Conservation (phyloP, 1,140 invertebrate genomes). For the Ostrea edulis region DNA sequence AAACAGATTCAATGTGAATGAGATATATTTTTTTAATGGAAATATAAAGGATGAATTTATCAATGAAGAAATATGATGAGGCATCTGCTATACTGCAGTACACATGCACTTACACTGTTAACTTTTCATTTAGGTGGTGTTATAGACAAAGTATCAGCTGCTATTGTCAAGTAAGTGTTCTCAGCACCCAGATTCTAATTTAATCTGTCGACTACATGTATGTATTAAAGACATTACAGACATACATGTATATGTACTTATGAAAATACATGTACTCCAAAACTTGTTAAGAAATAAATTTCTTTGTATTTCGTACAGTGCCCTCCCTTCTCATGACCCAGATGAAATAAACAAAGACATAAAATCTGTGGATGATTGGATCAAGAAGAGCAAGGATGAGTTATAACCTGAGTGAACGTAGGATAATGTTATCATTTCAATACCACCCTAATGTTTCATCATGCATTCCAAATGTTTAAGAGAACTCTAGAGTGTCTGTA, state of each 20-base stretch:
- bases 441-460: background rate
- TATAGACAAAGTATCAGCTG: conserved; percentile 70
- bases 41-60: no score
- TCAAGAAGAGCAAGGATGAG: conserved; percentile 67
- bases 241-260: background rate
- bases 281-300: background rate
- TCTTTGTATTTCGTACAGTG: conserved; percentile 58
- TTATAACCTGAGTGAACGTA: conserved; percentile 16
- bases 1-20: no score
- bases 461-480: background rate
- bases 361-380: conserved; percentile 66
- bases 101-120: background rate
- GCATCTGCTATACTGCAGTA: no score
- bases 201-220: background rate
- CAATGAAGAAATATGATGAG: no score
- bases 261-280: background rate
- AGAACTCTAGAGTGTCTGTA: background rate
- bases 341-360: conserved; percentile 71
- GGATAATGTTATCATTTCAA: background rate
- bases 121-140: conserved; percentile 67
- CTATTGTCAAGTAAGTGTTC: conserved; percentile 71
- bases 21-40: background rate
- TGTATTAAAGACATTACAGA: no score
- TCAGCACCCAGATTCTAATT: background rate
- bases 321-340: conserved; percentile 65